Percentiles rank a stretch among this genome's conserved stretches.
Evolutionary conservation across 2,888 invertebrate genomes (phyloP).

Genomic region (Baronia brevicornis): DNA sequence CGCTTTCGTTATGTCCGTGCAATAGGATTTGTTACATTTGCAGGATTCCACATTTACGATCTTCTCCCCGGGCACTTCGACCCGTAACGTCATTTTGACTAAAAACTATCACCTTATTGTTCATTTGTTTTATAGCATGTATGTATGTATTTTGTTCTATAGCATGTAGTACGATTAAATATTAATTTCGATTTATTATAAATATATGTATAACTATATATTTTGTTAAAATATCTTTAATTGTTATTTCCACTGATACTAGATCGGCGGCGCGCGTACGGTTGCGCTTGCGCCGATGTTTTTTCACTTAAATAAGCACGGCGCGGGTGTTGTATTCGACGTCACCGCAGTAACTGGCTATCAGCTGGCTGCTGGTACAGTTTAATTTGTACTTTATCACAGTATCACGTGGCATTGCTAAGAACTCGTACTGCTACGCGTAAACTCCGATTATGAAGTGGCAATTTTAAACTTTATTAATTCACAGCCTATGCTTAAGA

Average conservation of each 20-base stretch:
- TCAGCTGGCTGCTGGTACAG: conserved; percentile 55
- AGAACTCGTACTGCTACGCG: conserved; percentile 29
- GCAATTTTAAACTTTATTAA: conserved; percentile 15
- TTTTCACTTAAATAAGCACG: conserved; percentile 26
- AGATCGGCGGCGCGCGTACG: conserved; percentile 25
- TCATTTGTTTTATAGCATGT: conserved; percentile 45
- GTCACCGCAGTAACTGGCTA: conserved; percentile 51
- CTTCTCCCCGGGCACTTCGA: conserved; percentile 66
- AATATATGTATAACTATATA: conserved; percentile 10
- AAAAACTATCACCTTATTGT: conserved; percentile 40
- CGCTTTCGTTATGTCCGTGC: conserved; percentile 41
- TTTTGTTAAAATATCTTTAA: conserved; percentile 16
- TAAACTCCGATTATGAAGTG: conserved; percentile 30
- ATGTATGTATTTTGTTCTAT: conserved; percentile 6
- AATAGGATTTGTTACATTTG: conserved; percentile 50
- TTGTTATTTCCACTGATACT: conserved; percentile 11
- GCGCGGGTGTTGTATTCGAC: conserved; percentile 46
- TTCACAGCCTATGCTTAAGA: conserved; percentile 18
- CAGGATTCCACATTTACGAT: conserved; percentile 53
- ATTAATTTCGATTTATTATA: conserved; percentile 17
- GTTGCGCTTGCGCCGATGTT: conserved; percentile 44
- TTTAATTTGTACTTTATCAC: conserved; percentile 68
- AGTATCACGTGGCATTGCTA: conserved; percentile 53
- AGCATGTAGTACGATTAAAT: conserved; percentile 12
- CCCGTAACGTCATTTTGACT: conserved; percentile 67